phyloP scores from a whole-genome alignment of 2,113 vertebrate species.

The Oreotrochilus melanogaster region DNA sequence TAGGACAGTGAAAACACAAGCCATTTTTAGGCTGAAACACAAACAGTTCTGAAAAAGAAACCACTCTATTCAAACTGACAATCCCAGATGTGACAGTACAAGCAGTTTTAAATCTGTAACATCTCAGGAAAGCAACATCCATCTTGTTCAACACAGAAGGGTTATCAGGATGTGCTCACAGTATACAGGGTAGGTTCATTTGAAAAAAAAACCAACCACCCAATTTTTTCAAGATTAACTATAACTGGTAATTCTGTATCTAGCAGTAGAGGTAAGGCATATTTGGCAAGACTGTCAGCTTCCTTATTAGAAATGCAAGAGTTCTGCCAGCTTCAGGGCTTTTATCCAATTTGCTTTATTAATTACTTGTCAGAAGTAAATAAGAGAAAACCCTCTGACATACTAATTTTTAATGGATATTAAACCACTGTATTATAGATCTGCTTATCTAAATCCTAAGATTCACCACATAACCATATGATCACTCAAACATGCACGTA shows the following conservation, averaged over 20 bases:
- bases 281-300: neutral
- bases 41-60: neutral
- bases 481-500: neutral
- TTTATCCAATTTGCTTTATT: slow-evolving; percentile 60
- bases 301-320: slow-evolving; percentile 32
- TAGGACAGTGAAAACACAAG: neutral
- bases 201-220: neutral
- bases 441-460: neutral
- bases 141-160: neutral
- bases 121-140: neutral
- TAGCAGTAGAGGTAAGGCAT: neutral
- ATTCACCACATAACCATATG: neutral
- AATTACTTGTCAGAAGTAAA: slow-evolving; percentile 58
- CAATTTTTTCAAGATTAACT: neutral
- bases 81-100: neutral
- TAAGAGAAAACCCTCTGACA: slow-evolving; percentile 30
- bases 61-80: neutral
- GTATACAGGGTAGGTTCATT: neutral
- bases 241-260: neutral
- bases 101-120: neutral
- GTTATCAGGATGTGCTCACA: neutral
- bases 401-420: neutral
- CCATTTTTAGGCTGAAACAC: neutral
- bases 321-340: slow-evolving; percentile 26
- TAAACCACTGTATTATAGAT: slow-evolving; percentile 14